Evolutionary conservation across 2,888 invertebrate genomes (phyloP), one percentile per base, ranked within the genome.

Genomic region (Meiosimyza platycephala): DNA sequence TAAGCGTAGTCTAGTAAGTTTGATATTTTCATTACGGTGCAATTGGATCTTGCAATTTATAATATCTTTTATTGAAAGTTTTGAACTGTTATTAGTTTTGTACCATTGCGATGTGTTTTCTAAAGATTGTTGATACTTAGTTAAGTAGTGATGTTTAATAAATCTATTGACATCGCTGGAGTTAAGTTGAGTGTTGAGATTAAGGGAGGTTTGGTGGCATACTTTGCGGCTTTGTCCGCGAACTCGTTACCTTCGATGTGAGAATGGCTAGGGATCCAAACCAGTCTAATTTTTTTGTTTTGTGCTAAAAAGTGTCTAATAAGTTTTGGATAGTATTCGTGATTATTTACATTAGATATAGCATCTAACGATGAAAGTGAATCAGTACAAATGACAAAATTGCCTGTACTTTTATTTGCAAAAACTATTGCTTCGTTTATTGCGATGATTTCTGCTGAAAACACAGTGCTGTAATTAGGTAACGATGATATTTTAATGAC

Each of bases 361-460:
- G n/a, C n/a, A n/a, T n/a, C n/a, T n/a, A n/a, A n/a, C n/a, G n/a
- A n/a, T n/a, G n/a, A n/a, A n/a, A n/a, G n/a, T n/a, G 62, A 70
- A 12, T 62, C 62, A 4, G 52, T 48, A 11, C 52, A 70, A 13
- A 70, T 55, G 7, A 40, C 28, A 12, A 16, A 52, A 13, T 40
- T 62, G 2, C 16, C 18, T 3, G 9, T 22, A 15, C 1, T 70
- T 6, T 52, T 62, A n/a, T 0, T 9, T 3, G 18, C 40, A n/a
- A n/a, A 12, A 1, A 0, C 9, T 2, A 70, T 22, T 28, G 70
- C 60, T 16, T 70, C 62, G 47, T 16, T 28, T 13, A 54, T 62
- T 18, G 69, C 69, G n/a, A 69, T 69, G 11, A 69, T 48, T 60
- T 69, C 69, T 11, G 62, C 40, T 5, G 62, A 62, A 18, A 33